Evolutionary conservation across 2,113 vertebrate species (phyloP), one percentile per base, ranked within the genome.

Genomic region (Ammodytes dubius): DNA sequence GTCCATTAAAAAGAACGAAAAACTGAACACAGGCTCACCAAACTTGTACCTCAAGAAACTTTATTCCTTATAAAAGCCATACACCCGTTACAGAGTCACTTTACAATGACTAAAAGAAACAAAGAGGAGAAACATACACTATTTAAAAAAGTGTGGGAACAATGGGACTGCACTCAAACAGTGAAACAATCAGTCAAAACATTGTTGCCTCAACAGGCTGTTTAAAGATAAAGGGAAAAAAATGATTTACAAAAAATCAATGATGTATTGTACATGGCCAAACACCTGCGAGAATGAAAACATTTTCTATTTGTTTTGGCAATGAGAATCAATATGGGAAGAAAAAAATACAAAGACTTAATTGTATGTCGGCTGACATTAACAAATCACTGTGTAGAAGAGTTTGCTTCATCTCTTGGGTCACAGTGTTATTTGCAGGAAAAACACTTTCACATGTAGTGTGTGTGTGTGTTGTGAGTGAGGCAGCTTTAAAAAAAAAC

Each of bases 31-130:
- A 69, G 1, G 11, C 19, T 57, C 3, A 73, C 2, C 45, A 70
- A 27, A 5, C 45, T 4, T 17, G 65, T 92, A 93, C 87, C 88
- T 89, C 90, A 93, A 92, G 90, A 88, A 78, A 80, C 59, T 95
- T 95, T 95, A 95, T 95, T 96, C 73, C 76, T 93, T 93, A 93
- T 74, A 95, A 95, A 94, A 93, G 74, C 81, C 91, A 90, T 86
- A 52, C 50, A 93, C 83, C 85, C 79, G 85, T 88, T 83, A 90
- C 85, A 91, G 61, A 70, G 78, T 84, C 84, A 90, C 83, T 90
- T 88, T 88, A 88, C 80, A 91, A 90, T 78, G 64, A 90, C 70
- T 54, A 15, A 72, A 27, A 66, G 57, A 83, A 85, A 86, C 54
- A 78, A 74, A 85, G 66, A 89, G 56, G 39, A 89, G 75, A 49